Base-by-base conservation (phyloP, 64 coral and sea anemone species). In the Dendronephthya gigantea region DNA sequence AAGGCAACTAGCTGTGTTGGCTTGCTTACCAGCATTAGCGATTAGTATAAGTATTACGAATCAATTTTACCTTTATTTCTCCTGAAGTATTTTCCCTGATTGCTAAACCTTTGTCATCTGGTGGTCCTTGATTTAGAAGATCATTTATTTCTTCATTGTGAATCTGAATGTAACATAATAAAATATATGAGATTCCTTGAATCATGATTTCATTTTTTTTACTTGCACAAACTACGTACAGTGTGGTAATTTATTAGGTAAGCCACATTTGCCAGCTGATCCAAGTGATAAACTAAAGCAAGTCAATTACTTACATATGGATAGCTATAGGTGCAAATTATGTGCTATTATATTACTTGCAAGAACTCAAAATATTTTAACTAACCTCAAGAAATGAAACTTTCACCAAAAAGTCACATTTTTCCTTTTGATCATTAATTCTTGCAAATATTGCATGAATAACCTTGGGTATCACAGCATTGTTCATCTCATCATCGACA, bases 131-230 rank as follows among this genome's bases (percentile, higher is more conserved):
- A 33, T 93, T 93, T 33, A 98, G 83, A 34, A 98, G 62, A 29
- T 98, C 95, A 68, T 98, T 92, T 15, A 98, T 98, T 40, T 98
- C 95, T 66, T 90, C 95, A 68, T 98, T 98, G 82, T 98, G 90
- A 88, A 98, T 98, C 95, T 98, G 50, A 62, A 62, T 62, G 11
- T 6, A 62, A 22, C 55, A 62, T n/a, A 22, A 62, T 7, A 27
- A 17, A 62, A 62, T 7, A 17, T 23, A 1, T n/a, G 15, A 62
- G 3, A 27, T 62, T n/a, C n/a, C n/a, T n/a, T n/a, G n/a, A n/a
- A n/a, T n/a, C n/a, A n/a, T n/a, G n/a, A n/a, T n/a, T n/a, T n/a
- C n/a, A n/a, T n/a, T n/a, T n/a, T n/a, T n/a, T n/a, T n/a, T n/a
- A n/a, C n/a, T n/a, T n/a, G n/a, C n/a, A n/a, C n/a, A n/a, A n/a